Evolutionary conservation across 2,113 vertebrate genomes (phyloP).

Genomic region (Lamprotornis superbus): DNA sequence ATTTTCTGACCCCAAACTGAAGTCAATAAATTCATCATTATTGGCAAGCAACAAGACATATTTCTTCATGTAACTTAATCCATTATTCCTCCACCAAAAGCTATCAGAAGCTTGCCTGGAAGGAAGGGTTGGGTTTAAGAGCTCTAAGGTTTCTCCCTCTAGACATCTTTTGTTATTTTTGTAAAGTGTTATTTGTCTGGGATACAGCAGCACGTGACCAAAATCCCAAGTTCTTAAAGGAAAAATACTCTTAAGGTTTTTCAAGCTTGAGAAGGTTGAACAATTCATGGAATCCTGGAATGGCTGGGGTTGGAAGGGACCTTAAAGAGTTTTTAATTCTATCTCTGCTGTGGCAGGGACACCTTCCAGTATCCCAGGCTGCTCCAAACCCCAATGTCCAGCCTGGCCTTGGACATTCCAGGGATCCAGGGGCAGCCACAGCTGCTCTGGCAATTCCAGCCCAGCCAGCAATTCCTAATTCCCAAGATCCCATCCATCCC

Average conservation of each 20-base stretch:
- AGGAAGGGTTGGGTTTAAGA: not conserved
- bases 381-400: not conserved
- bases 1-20: not conserved
- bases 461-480: no score
- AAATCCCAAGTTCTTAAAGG: not conserved
- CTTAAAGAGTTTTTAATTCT: not conserved
- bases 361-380: fast-evolving
- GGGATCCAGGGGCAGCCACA: not conserved
- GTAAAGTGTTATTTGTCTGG: not conserved
- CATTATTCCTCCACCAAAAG: not conserved
- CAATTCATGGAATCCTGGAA: not conserved
- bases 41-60: not conserved
- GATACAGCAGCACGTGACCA: not conserved
- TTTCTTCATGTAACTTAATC: not conserved
- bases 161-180: not conserved
- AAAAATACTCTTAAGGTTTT: not conserved
- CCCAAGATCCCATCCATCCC: not conserved
- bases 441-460: not conserved
- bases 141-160: not conserved
- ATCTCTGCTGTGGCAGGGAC: not conserved
- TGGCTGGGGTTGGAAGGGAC: not conserved
- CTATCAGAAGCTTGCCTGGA: not conserved
- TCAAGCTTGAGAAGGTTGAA: not conserved
- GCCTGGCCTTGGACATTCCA: fast-evolving
- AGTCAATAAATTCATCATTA: slow-evolving; percentile 30